phyloP scores from a whole-genome alignment of 2,113 vertebrate genomes.

The Xyrauchen texanus region DNA sequence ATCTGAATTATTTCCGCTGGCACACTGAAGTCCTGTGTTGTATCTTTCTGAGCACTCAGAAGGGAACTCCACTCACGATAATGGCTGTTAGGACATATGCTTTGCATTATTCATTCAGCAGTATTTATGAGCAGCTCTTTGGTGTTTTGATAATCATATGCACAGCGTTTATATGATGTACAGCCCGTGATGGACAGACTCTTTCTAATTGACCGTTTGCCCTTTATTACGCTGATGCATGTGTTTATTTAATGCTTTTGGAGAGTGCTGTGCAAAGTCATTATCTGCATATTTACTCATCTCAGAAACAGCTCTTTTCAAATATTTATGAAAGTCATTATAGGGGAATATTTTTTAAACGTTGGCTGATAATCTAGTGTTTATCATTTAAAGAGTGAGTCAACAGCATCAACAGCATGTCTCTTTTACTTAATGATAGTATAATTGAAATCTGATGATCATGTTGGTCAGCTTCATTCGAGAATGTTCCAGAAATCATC shows the following conservation, averaged over 20 bases:
- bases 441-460: no score
- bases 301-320: background rate
- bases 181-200: background rate
- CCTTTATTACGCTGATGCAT: background rate
- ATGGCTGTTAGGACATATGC: background rate
- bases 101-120: slow-evolving; percentile 46
- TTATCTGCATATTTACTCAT: slow-evolving; percentile 9
- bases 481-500: no score
- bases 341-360: background rate
- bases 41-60: background rate
- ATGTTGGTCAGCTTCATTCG: no score
- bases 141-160: background rate
- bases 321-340: slow-evolving; percentile 24
- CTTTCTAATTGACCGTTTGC: background rate
- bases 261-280: slow-evolving; percentile 2
- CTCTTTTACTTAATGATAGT: no score
- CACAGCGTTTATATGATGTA: background rate
- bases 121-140: slow-evolving; percentile 20
- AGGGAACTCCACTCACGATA: background rate
- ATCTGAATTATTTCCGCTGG: no score
- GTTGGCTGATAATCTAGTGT: background rate
- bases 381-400: background rate
- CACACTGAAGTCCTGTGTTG: no score
- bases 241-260: slow-evolving; percentile 19
- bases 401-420: no score